Evolutionary conservation across 1,140 invertebrate genomes (phyloP), one percentile per base, ranked within the genome.

Genomic region (Drosophila oshimai): DNA sequence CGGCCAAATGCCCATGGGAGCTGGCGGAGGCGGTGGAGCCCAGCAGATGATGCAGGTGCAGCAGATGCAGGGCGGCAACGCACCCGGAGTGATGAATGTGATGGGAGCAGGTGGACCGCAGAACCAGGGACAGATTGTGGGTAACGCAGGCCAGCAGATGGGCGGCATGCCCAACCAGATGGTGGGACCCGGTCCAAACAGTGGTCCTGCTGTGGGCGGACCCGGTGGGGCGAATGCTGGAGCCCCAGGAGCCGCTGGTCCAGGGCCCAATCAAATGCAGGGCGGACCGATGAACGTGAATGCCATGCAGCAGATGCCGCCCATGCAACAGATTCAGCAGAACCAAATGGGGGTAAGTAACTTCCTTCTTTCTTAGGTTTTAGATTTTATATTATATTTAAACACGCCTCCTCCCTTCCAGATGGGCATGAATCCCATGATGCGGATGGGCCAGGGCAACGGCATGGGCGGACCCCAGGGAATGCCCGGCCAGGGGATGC

Each of bases 111-210:
- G 70, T 7, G 69, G 89, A 54, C 45, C 45, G 4, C 93, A 94
- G 80, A 74, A 54, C 3, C 93, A 93, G 76, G 87, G 74, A 3
- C 86, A 84, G 46, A 70, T 77, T 20, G 74, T 62, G 7, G 70
- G 67, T 60, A 91, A 91, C 45, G 91, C 89, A n/a, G 91, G 84
- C 55, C 77, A 64, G 5, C 93, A 93, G 80, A 92, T 93, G 80
- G 83, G 74, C 9, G 83, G 73, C 3, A 91, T 91, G 76, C 84
- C 88, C 10, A 90, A 90, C 45, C 91, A 91, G 49, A 91, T 92
- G 84, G 86, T 89, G 7, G 91, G 76, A 1, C 76, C 76, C 0
- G 87, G 80, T 10, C 86, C 86, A 0, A 89, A 92, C 90, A 91
- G 84, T 44, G 74, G 73, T 5, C 47, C 89, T n/a, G 34, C 67